A percentile compares a stretch with the other conserved stretches of the same genome.
Conservation (phyloP, 2,113 vertebrate species). For the Eptesicus fuscus region DNA sequence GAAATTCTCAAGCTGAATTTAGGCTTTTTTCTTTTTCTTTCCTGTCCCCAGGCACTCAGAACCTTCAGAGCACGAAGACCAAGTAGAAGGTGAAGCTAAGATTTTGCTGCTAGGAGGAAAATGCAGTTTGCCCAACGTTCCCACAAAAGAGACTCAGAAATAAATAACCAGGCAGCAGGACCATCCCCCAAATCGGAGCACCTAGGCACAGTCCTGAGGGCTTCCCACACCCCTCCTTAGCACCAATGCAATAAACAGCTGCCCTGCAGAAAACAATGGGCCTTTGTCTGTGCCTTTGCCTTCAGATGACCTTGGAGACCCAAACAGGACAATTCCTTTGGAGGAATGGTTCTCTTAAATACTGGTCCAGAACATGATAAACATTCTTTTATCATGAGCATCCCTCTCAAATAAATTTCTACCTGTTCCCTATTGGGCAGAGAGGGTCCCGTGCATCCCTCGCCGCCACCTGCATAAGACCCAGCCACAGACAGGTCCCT, state of each 20-base stretch:
- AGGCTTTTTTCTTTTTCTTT: neutral
- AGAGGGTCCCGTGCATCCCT: neutral
- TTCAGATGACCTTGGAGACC: conserved; percentile 4
- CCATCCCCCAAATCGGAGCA: neutral
- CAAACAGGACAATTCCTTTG: conserved; percentile 33
- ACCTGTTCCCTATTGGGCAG: neutral
- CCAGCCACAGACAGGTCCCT: neutral
- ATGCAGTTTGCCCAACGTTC: neutral
- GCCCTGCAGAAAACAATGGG: conserved; percentile 48
- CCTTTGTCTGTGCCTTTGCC: conserved; percentile 32
- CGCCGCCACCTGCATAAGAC: rapidly evolving
- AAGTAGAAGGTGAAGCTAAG: neutral
- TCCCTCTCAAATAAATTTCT: neutral
- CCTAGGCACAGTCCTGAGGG: neutral
- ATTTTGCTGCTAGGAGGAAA: neutral
- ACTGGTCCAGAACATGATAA: neutral
- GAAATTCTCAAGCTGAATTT: conserved; percentile 14
- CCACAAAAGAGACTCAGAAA: neutral
- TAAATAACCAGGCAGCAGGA: conserved; percentile 9
- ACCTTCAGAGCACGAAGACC: neutral
- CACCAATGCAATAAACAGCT: conserved; percentile 49
- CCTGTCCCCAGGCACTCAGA: neutral
- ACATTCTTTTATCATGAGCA: neutral
- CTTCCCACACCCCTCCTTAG: neutral
- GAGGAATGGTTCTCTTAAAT: neutral